These are phyloP conservation scores for Cyrtodaria siliqua DNA, from an alignment of 2,888 invertebrate genomes.

Conservation along the genomic window DNA sequence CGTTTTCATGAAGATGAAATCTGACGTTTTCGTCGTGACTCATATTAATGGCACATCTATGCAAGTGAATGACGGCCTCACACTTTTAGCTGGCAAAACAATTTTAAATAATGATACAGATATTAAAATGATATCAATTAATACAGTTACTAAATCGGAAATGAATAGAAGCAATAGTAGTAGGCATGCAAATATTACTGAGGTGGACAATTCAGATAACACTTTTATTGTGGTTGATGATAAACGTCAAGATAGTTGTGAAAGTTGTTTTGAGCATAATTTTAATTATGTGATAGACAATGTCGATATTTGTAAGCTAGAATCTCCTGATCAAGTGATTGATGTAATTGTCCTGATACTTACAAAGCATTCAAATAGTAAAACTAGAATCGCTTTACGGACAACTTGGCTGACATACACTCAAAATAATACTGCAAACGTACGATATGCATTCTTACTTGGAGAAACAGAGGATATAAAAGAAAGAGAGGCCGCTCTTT, in stretches of 20 bases:
- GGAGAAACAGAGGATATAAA: constrained; percentile 25
- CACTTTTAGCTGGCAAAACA: too few relatives aligned
- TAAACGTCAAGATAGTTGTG: constrained; percentile 34
- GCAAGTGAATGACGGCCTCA: too few relatives aligned
- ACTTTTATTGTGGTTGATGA: too few relatives aligned
- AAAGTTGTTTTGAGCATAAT: constrained; percentile 57
- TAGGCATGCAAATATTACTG: too few relatives aligned
- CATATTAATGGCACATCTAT: too few relatives aligned
- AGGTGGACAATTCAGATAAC: too few relatives aligned
- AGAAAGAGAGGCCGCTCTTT: constrained; percentile 1
- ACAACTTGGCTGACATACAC: constrained; percentile 54
- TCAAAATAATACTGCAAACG: constrained; percentile 53
- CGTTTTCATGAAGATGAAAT: too few relatives aligned
- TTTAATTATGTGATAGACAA: constrained; percentile 63
- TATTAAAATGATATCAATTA: too few relatives aligned
- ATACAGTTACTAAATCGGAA: too few relatives aligned
- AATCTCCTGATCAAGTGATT: constrained; percentile 16
- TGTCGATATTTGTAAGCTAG: constrained; percentile 44
- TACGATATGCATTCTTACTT: constrained; percentile 20
- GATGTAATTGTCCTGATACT: constrained; percentile 52
- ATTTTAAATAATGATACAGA: too few relatives aligned
- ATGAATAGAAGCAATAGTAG: too few relatives aligned
- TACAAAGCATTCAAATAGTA: constrained; percentile 42
- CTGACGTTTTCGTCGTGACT: too few relatives aligned
- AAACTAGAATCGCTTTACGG: constrained; percentile 52